Conservation (phyloP, 2,888 invertebrate species). For the Eupithecia dodoneata region DNA sequence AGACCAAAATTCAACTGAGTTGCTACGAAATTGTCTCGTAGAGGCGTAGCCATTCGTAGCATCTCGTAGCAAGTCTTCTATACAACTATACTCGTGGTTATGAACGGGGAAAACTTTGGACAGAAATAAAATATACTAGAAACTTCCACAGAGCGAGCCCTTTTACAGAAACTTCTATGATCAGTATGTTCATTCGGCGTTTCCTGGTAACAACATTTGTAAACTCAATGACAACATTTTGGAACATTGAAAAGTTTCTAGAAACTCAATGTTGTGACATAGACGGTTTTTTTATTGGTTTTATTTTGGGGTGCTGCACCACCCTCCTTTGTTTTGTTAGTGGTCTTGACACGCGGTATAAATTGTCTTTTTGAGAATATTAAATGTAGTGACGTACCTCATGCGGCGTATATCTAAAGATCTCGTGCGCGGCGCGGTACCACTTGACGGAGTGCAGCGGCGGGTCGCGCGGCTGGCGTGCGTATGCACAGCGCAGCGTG, state of each 20-base stretch:
- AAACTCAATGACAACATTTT: background rate
- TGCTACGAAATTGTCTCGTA: background rate
- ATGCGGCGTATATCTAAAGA: constrained; percentile 75
- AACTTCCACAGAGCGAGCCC: background rate
- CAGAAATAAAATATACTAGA: background rate
- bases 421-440: constrained; percentile 86
- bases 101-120: background rate
- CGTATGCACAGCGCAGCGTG: constrained; percentile 69
- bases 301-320: too few relatives aligned
- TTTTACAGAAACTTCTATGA: background rate
- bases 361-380: too few relatives aligned
- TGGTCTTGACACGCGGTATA: too few relatives aligned
- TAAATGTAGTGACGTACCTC: constrained; percentile 58
- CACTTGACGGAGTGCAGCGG: constrained; percentile 90
- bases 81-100: background rate
- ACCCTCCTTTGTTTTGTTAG: too few relatives aligned
- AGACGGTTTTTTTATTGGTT: background rate
- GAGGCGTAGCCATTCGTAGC: background rate
- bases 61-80: background rate
- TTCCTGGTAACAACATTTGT: background rate
- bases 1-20: background rate
- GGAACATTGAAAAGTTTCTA: background rate
- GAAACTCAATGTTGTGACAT: background rate
- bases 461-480: constrained; percentile 73
- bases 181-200: background rate